These are phyloP conservation scores for Campylomormyrus numenius DNA, from an alignment of 2,113 vertebrate species.

Conservation along the genomic window DNA sequence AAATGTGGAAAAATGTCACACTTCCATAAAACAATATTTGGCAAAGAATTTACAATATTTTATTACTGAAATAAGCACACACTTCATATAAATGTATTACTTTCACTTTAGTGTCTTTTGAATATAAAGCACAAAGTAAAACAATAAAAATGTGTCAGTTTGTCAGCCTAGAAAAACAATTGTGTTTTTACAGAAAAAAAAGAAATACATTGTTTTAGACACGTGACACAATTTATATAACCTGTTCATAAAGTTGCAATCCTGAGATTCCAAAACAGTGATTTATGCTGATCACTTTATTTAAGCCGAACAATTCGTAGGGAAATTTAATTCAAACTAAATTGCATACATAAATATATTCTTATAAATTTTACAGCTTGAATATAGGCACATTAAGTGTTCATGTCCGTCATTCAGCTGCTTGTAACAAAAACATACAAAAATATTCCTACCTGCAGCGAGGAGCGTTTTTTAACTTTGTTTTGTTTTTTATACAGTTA, in stretches of 20 bases:
- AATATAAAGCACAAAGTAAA: conserved; percentile 90
- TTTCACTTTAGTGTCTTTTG: conserved; percentile 49
- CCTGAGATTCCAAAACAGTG: conserved; percentile 63
- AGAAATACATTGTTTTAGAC: conserved; percentile 53
- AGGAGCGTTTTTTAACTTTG: conserved; percentile 42
- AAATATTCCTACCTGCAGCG: conserved; percentile 75
- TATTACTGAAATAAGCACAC: conserved; percentile 81
- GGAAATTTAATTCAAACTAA: conserved; percentile 51
- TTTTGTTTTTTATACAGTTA: conserved; percentile 46
- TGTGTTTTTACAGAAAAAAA: conserved; percentile 57
- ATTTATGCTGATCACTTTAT: conserved; percentile 50
- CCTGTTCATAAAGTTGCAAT: conserved; percentile 48
- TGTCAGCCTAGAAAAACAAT: conserved; percentile 51
- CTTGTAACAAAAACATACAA: conserved; percentile 59
- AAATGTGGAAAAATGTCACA: conserved; percentile 88
- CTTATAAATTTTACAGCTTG: conserved; percentile 56
- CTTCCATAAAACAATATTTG: conserved; percentile 85
- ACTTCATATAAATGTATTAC: conserved; percentile 66
- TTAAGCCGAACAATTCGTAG: conserved; percentile 32
- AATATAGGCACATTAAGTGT: conserved; percentile 61
- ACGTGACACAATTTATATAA: conserved; percentile 53
- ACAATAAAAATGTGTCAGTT: conserved; percentile 53
- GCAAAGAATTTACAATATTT: conserved; percentile 85
- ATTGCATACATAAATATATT: conserved; percentile 63
- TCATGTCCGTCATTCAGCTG: conserved; percentile 62